Evolutionary conservation across 2,113 vertebrate genomes (phyloP).

Genomic region (Lucifuga dentata): DNA sequence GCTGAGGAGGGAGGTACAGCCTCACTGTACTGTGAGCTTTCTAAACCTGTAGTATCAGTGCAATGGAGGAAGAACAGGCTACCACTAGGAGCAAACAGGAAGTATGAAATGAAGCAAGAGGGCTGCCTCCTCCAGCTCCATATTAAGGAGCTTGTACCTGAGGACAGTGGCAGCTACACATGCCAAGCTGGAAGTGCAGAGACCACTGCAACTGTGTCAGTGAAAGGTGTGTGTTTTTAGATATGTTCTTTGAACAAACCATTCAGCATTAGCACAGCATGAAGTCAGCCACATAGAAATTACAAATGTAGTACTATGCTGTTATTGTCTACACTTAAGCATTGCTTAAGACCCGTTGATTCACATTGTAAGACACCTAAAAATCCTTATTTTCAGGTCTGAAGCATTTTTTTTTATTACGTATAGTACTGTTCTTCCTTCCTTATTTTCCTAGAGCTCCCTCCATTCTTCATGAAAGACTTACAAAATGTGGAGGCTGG

Average conservation of each 20-base stretch:
- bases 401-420: background rate
- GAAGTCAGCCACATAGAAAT: too few relatives aligned
- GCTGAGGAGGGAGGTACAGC: background rate
- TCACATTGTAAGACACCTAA: too few relatives aligned
- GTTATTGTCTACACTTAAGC: too few relatives aligned
- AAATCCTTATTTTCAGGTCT: too few relatives aligned
- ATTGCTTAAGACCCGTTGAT: too few relatives aligned
- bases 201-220: conserved; percentile 29
- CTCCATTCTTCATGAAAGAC: conserved; percentile 53
- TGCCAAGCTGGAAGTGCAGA: conserved; percentile 9
- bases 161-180: conserved; percentile 31
- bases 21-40: conserved; percentile 41
- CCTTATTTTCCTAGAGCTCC: conserved; percentile 43
- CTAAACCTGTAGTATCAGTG: conserved; percentile 35
- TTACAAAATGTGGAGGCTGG: conserved; percentile 41
- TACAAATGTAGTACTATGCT: too few relatives aligned
- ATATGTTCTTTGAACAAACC: too few relatives aligned
- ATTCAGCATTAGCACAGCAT: too few relatives aligned
- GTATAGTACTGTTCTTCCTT: background rate
- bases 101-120: conserved; percentile 70
- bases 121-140: conserved; percentile 29
- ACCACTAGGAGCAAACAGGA: conserved; percentile 54
- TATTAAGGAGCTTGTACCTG: conserved; percentile 43
- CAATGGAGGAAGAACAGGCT: conserved; percentile 52
- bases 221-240: conserved; percentile 41